Conservation (phyloP, 2,797 vertebrate species). For the Ispidina lecontei region DNA sequence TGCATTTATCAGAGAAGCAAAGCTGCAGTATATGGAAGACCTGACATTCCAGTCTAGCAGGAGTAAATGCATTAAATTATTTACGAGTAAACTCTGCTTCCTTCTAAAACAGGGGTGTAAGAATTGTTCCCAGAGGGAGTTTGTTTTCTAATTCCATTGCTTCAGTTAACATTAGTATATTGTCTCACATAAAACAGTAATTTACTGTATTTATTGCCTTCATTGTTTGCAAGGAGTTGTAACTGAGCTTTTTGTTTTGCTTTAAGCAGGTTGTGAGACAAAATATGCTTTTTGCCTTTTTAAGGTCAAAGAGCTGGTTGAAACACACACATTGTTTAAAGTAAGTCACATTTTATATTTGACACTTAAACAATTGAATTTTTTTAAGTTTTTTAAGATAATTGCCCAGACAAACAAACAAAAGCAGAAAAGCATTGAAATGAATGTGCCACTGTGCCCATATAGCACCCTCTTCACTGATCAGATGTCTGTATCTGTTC, state of each 20-base stretch:
- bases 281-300: constrained; percentile 48
- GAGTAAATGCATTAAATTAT: constrained; percentile 65
- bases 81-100: constrained; percentile 68
- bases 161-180: constrained; percentile 72
- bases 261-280: constrained; percentile 61
- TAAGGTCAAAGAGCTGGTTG: constrained; percentile 36
- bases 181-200: constrained; percentile 71
- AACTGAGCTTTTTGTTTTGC: constrained; percentile 62
- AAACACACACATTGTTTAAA: constrained; percentile 37
- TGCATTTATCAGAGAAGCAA: constrained; percentile 50
- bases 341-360: constrained; percentile 31
- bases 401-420: background rate
- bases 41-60: constrained; percentile 69
- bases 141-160: constrained; percentile 72
- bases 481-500: background rate
- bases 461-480: background rate
- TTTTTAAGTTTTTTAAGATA: background rate
- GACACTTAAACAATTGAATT: background rate
- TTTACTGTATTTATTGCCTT: constrained; percentile 72
- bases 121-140: constrained; percentile 73
- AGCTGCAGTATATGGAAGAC: constrained; percentile 47
- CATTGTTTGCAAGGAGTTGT: constrained; percentile 60
- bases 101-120: constrained; percentile 63
- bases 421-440: background rate
- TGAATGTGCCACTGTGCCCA: background rate